Conservation (phyloP, 2,888 invertebrate species). For the Rhogogaster chlorosoma region DNA sequence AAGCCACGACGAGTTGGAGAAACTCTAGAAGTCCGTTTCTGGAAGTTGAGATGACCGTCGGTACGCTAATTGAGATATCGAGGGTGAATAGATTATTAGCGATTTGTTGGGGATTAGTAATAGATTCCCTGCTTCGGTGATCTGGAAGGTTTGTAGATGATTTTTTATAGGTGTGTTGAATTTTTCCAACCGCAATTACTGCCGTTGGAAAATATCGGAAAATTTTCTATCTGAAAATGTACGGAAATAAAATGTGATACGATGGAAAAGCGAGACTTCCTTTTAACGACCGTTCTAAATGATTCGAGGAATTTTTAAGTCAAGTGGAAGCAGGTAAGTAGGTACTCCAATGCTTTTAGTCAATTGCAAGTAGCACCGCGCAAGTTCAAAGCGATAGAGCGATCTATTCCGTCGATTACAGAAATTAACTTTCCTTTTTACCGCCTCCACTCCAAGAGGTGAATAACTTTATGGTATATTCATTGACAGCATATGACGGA, state of each 20-base stretch:
- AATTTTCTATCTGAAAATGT: background rate
- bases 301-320: constrained; percentile 40
- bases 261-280: background rate
- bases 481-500: constrained; percentile 5
- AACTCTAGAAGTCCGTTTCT: background rate
- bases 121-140: background rate
- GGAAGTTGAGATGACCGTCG: background rate
- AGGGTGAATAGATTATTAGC: background rate
- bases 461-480: background rate
- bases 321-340: constrained; percentile 39
- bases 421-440: constrained; percentile 42
- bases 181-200: background rate
- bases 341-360: constrained; percentile 48
- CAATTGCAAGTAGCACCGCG: constrained; percentile 24
- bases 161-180: background rate
- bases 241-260: background rate
- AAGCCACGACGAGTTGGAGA: constrained; percentile 1
- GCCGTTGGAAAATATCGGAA: background rate
- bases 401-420: constrained; percentile 32
- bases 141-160: background rate
- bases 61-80: background rate
- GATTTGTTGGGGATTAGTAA: background rate
- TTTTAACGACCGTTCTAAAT: constrained; percentile 29
- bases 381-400: constrained; percentile 41
- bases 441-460: background rate